Evolutionary conservation across 2,797 vertebrate genomes (phyloP), one percentile per base, ranked within the genome.

Genomic region (Microctenopoma lineatum): DNA sequence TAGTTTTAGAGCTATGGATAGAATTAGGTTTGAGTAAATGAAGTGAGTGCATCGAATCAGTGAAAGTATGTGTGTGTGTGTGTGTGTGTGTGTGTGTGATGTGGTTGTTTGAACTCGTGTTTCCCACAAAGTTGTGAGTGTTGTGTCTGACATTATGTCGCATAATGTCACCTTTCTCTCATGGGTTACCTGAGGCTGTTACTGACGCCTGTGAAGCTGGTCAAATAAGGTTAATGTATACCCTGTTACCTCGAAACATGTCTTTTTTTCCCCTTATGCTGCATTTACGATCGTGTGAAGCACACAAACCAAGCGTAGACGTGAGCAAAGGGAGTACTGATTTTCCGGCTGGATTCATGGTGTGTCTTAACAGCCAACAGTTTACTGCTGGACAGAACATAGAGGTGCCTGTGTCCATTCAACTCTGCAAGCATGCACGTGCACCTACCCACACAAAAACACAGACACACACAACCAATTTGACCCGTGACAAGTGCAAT

Each of bases 331-430:
- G 88, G 79, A 90, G 74, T 59, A 81, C 75, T 76, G 86, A 77
- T 75, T 87, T 79, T 81, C 81, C 84, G 81, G 39, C 74, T 77
- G 73, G 75, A 77, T 77, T 75, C 52, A 44, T 55, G 64, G 59
- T 73, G 52, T 57, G 73, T 63, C 70, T 80, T 71, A 67, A 86
- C 80, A 78, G 79, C 88, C 81, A 86, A 57, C 79, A 65, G 67
- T 81, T 90, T 78, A 74, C 75, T 80, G 81, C 77, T 59, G 66
- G 11, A 61, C 70, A 57, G 81, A 84, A 86, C 89, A 91, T 82
- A 90, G 84, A 89, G 70, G 77, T 21, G 60, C 68, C 69, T 88
- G 87, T 92, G 84, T 92, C 84, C 77, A 68, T 80, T 86, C 46
- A 53, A 75, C 84, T 83, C 79, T 77, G 69, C 70, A 77, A 87